Evolutionary conservation across 2,888 invertebrate genomes (phyloP).

Genomic region (Lithophane semibrunnea): DNA sequence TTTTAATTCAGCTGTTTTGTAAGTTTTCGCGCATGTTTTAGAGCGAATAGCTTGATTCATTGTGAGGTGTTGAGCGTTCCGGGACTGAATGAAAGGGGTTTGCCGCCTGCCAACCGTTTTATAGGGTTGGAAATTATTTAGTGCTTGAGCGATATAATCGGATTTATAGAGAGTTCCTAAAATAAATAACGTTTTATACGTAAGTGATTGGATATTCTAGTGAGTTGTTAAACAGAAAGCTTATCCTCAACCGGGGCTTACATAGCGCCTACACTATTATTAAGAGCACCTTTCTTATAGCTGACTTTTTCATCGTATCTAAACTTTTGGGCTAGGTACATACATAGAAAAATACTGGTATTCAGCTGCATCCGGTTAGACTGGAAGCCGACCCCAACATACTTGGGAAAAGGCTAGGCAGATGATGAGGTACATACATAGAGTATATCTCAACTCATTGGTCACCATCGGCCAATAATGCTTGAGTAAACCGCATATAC

Average conservation of each 20-base stretch:
- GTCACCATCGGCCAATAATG: not conserved
- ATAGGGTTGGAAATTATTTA: slow-evolving; percentile 68
- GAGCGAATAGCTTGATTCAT: slow-evolving; percentile 73
- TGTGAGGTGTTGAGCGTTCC: slow-evolving; percentile 51
- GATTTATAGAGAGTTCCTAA: slow-evolving; percentile 54
- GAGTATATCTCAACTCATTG: not conserved
- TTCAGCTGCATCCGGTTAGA: too few relatives aligned
- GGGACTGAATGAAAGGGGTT: slow-evolving; percentile 69
- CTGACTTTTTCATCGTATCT: not conserved
- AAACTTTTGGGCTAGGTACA: too few relatives aligned
- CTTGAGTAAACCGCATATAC: too few relatives aligned
- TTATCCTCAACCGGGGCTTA: not conserved
- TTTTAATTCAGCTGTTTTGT: slow-evolving; percentile 82
- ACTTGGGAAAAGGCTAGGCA: too few relatives aligned
- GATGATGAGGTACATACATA: too few relatives aligned
- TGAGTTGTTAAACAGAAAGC: not conserved
- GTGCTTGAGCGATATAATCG: slow-evolving; percentile 64
- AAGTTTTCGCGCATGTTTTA: slow-evolving; percentile 80
- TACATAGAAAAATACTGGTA: too few relatives aligned
- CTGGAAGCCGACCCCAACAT: too few relatives aligned
- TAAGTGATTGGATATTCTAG: slow-evolving; percentile 6
- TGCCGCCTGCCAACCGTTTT: slow-evolving; percentile 62
- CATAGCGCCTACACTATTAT: not conserved
- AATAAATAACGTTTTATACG: not conserved
- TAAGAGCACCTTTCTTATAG: not conserved